Evolutionary conservation across 2,888 invertebrate species (phyloP), one percentile per base, ranked within the genome.

Genomic region (Nomada goodeniana): DNA sequence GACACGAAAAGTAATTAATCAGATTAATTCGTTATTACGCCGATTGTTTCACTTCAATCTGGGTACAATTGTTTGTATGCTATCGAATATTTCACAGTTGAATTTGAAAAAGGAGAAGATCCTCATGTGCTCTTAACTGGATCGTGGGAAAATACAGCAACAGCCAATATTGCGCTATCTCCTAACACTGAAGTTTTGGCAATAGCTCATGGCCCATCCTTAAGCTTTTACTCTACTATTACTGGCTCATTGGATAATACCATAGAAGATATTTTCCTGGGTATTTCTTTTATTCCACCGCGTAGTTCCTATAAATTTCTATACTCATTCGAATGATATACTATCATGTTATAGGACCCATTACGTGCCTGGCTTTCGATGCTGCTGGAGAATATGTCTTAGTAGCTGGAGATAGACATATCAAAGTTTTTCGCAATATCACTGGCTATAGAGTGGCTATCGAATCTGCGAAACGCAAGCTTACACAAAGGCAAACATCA

Each of bases 141-240:
- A 15, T 94, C 95, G 29, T 95, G 95, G 92, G 94, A 95, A 0
- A 94, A 94, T 0, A 94, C 94, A 69, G 80, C 88, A 10, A 93
- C 95, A 15, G 95, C 96, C 11, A 94, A 94, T 84, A 95, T 98
- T 74, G 96, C 97, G 0, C 94, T 98, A 60, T 97, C 98, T 18
- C 97, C 97, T 26, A 96, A 97, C 93, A 97, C 96, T 0, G 96
- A 97, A 90, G 96, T 97, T 23, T 94, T 98, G 15, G 97, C 96
- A 0, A 95, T 98, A 15, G 96, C 96, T 36, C 95, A 95, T 77
- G 96, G 95, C 71, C 94, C 95, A 53, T 94, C 94, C 20, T 92
- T 98, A 5, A 95, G 96, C 80, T 95, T 98, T 91, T 98, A 96
- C 94, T 96, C 96, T 70, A 96, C 96, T 0, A 94, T 90, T 15